Base-by-base conservation (phyloP, 2,888 invertebrate genomes). In the Dusona sp. region DNA sequence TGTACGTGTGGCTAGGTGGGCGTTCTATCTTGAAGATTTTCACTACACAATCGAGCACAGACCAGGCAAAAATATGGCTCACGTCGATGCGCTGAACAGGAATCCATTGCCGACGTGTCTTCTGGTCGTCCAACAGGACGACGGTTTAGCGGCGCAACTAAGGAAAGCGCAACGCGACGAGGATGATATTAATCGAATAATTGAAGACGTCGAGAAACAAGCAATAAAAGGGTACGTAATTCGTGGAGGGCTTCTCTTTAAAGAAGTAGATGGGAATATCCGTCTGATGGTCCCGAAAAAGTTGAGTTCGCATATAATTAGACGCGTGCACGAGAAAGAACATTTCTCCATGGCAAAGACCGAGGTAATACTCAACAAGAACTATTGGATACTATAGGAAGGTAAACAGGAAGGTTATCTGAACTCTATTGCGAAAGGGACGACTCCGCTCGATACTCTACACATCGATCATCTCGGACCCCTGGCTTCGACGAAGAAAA, bases 331-430 rank as follows among this genome's bases (percentile, higher is more conserved):
- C 6, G 51, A 22, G 16, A 54, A 54, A 22, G 51, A 7, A n/a
- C 51, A 54, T 22, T 54, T 54, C n/a, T n/a, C 51, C 8, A 22
- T 54, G n/a, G 51, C 22, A 7, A 54, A 54, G 36, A 89, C 88
- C 22, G 89, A 87, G 64, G 73, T 79, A 16, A 42, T 88, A 54
- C 19, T 87, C 0, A 83, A 83, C 7, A 74, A 75, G 33, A 87
- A 88, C 6, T 87, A 81, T 29, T 89, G 85, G 85, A 85, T 88
- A 38, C n/a, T 51, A 11, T 22, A 54, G 19, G 48, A 48, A 48
- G 48, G 92, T 0, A 93, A 92, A 77, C 88, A 90, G 42, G 92
- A 93, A 88, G 92, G 93, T 22, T 90, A 89, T 6, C 84, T 93
- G 36, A 78, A 91, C 65, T 88, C 90, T 0, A 91, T 94, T 3